A percentile compares a stretch with the other conserved stretches of the same genome.
phyloP scores from a whole-genome alignment of 1,140 invertebrate genomes.

The Bombus polaris region DNA sequence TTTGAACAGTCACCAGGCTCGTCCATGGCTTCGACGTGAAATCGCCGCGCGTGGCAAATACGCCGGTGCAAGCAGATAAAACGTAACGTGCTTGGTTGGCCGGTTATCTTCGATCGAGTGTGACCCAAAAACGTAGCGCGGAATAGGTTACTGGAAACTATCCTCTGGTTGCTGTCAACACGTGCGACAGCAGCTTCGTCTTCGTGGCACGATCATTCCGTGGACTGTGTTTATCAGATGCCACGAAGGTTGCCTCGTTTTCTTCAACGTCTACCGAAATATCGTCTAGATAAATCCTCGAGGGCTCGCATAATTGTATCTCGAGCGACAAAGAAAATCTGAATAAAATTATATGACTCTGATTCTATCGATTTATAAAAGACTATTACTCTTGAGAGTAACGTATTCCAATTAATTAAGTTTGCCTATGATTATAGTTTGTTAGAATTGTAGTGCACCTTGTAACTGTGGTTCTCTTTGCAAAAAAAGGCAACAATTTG shows the following conservation, averaged over 20 bases:
- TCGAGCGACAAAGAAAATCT: neutral
- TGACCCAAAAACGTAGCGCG: slow-evolving; percentile 56
- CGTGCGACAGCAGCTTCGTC: slow-evolving; percentile 5
- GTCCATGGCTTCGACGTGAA: neutral
- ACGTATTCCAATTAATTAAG: too few species aligned
- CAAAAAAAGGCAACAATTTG: too few species aligned
- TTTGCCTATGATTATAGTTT: too few species aligned
- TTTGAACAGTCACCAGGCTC: neutral
- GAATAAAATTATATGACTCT: too few species aligned
- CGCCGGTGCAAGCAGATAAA: slow-evolving; percentile 44
- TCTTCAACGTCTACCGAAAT: slow-evolving; percentile 8
- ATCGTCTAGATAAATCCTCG: neutral
- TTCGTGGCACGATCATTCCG: neutral
- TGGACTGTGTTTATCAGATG: neutral
- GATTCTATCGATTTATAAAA: too few species aligned
- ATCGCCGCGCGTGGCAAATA: slow-evolving; percentile 56
- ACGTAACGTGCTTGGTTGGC: slow-evolving; percentile 17
- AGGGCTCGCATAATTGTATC: too few species aligned
- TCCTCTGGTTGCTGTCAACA: slow-evolving; percentile 12
- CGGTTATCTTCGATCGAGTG: slow-evolving; percentile 57
- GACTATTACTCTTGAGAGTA: too few species aligned
- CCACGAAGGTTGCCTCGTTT: neutral
- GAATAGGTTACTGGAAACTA: slow-evolving; percentile 43
- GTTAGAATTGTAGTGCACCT: too few species aligned
- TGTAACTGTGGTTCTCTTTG: too few species aligned